Conservation (phyloP, 2,113 vertebrate species). For the Psittacula cyanocephala region DNA sequence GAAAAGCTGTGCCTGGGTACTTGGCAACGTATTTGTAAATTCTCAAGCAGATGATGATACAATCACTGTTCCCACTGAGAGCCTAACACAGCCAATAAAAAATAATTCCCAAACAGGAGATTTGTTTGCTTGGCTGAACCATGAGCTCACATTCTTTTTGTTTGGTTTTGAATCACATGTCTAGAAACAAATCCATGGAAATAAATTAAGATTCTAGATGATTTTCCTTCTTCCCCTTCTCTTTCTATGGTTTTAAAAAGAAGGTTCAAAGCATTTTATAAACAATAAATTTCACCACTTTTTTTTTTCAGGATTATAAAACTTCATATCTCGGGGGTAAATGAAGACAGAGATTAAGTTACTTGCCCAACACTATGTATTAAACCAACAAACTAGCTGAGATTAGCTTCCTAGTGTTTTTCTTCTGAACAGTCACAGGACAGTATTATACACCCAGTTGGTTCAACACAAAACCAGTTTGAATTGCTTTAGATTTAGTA, state of each 20-base stretch:
- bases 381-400: neutral
- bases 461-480: neutral
- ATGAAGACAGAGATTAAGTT: neutral
- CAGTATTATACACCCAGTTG: neutral
- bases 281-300: neutral
- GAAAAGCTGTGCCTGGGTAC: neutral
- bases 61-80: neutral
- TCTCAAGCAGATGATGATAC: neutral
- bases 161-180: neutral
- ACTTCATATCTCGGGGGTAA: neutral
- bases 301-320: neutral
- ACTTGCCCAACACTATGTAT: neutral
- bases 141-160: neutral
- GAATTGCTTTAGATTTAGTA: neutral
- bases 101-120: neutral
- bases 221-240: neutral
- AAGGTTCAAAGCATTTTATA: neutral
- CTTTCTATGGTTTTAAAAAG: neutral
- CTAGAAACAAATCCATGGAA: neutral
- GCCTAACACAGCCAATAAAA: neutral
- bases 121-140: neutral
- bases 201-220: neutral
- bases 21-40: neutral
- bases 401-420: neutral
- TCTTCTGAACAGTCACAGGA: neutral